Evolutionary conservation across 2,888 invertebrate genomes (phyloP).

Genomic region (Himalopsyche tibetana): DNA sequence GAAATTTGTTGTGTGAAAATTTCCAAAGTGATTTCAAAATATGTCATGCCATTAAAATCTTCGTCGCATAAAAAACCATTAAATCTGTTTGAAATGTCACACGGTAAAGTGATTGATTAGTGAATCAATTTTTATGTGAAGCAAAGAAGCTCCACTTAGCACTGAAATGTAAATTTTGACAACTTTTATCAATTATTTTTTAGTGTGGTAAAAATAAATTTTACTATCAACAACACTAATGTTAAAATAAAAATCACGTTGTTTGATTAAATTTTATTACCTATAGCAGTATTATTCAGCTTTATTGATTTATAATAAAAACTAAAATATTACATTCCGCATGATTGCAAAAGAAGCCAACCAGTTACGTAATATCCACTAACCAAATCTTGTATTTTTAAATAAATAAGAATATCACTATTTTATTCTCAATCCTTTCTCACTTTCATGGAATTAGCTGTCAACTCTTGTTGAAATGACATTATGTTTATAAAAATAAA

Average conservation of each 20-base stretch:
- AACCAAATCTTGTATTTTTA: too few species aligned
- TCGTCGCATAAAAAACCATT: neutral
- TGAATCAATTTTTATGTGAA: conserved; percentile 17
- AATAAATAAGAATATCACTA: too few species aligned
- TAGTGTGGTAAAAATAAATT: neutral
- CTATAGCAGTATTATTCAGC: neutral
- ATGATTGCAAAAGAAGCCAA: neutral
- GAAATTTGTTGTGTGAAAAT: too few species aligned
- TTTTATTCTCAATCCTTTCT: too few species aligned
- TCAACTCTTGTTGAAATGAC: too few species aligned
- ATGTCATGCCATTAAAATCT: neutral
- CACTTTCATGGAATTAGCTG: too few species aligned
- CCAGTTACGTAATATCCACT: neutral
- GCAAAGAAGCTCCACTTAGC: conserved; percentile 18
- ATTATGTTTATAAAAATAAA: too few species aligned
- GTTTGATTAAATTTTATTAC: conserved; percentile 13
- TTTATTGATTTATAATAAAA: neutral
- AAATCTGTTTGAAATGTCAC: neutral
- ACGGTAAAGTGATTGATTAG: conserved; percentile 17
- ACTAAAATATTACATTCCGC: neutral
- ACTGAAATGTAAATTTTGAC: conserved; percentile 26
- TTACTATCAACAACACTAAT: neutral
- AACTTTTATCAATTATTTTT: conserved; percentile 6
- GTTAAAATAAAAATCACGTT: conserved; percentile 15
- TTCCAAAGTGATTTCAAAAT: neutral